Percentiles rank a stretch among this genome's conserved stretches.
phyloP scores from a whole-genome alignment of 1,140 invertebrate genomes.

The Cydia fagiglandana region DNA sequence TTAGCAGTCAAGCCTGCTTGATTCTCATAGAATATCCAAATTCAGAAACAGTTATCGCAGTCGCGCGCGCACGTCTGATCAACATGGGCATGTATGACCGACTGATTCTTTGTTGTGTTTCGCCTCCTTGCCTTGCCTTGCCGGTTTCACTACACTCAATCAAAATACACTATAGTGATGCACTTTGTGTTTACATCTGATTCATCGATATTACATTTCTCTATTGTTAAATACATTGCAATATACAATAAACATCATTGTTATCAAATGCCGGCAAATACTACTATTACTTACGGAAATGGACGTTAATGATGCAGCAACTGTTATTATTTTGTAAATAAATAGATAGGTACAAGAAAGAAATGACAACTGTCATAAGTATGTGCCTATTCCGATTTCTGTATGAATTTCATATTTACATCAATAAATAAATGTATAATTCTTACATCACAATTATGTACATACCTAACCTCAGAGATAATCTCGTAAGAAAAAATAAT shows the following conservation, averaged over 20 bases:
- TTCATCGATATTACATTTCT: constrained; percentile 51
- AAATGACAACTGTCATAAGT: too few species aligned
- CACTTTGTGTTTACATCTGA: constrained; percentile 66
- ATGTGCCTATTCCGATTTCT: too few species aligned
- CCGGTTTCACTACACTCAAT: constrained; percentile 54
- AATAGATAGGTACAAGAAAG: too few species aligned
- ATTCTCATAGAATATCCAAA: constrained; percentile 1
- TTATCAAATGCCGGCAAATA: constrained; percentile 33
- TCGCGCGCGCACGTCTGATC: constrained; percentile 46
- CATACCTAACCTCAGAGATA: too few species aligned
- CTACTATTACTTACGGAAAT: background rate
- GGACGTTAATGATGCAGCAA: too few species aligned
- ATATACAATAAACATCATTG: background rate
- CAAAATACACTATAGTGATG: constrained; percentile 61
- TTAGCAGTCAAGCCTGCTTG: background rate
- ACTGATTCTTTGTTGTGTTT: constrained; percentile 76
- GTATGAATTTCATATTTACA: too few species aligned
- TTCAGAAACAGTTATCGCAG: constrained; percentile 16
- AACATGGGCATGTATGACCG: constrained; percentile 68
- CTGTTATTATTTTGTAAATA: too few species aligned
- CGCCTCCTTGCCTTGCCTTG: constrained; percentile 52
- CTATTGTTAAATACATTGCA: background rate
- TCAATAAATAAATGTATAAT: too few species aligned
- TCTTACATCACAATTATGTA: too few species aligned
- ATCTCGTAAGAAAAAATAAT: too few species aligned